Evolutionary conservation across 2,797 vertebrate species (phyloP).

Genomic region (Morus bassanus): DNA sequence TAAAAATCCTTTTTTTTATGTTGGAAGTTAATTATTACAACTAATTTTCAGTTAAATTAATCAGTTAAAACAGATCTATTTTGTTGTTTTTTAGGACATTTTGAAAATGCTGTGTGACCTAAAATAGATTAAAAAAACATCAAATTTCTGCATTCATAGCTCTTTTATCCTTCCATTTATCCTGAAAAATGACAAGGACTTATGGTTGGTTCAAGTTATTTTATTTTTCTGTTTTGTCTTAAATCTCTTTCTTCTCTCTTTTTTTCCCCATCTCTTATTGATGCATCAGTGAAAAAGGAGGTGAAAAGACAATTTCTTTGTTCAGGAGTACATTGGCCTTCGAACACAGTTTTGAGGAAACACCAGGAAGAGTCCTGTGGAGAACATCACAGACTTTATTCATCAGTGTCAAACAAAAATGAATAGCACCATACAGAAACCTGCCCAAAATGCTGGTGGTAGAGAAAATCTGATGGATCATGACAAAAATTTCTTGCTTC

Average conservation of each 20-base stretch:
- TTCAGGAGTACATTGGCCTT: neutral
- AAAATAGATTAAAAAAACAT: neutral
- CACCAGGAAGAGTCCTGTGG: neutral
- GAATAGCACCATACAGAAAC: neutral
- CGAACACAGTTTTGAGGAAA: conserved; percentile 22
- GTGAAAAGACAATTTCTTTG: neutral
- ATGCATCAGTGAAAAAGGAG: neutral
- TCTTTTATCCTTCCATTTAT: neutral
- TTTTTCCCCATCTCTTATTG: neutral
- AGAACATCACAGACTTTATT: neutral
- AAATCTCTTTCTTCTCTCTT: neutral
- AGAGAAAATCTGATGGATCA: neutral
- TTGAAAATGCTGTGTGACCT: neutral
- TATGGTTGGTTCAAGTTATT: neutral
- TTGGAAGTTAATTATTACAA: neutral
- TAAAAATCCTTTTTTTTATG: neutral
- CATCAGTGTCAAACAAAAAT: neutral
- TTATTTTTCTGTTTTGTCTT: neutral
- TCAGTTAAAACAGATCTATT: neutral
- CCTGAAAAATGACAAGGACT: neutral
- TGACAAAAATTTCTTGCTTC: neutral
- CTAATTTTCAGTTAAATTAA: neutral
- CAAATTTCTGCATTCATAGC: neutral
- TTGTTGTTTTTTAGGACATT: neutral
- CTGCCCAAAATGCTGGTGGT: neutral